A percentile compares a stretch with the other conserved stretches of the same genome.
Evolutionary conservation across 2,888 invertebrate genomes (phyloP).

Genomic region (Xestia xanthographa): DNA sequence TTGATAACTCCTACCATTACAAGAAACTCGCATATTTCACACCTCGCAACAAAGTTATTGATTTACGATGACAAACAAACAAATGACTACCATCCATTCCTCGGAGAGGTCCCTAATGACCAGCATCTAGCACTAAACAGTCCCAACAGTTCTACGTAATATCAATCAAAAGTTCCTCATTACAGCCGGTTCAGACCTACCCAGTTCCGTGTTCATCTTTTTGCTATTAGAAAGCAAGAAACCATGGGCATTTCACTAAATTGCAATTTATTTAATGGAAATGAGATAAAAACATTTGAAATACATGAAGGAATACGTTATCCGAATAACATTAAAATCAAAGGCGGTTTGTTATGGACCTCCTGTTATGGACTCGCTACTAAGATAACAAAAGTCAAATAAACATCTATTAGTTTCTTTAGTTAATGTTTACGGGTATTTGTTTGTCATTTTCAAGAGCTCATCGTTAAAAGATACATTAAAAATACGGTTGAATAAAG

Average conservation of each 20-base stretch:
- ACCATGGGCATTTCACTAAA: constrained; percentile 58
- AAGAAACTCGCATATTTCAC: constrained; percentile 24
- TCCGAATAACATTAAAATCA: constrained; percentile 39
- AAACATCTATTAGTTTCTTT: constrained; percentile 19
- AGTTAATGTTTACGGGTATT: not conserved
- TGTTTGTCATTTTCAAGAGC: not conserved
- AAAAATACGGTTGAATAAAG: constrained; percentile 2
- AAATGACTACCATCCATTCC: constrained; percentile 48
- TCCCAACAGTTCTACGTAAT: constrained; percentile 51
- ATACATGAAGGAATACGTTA: constrained; percentile 32
- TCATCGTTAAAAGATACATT: not conserved
- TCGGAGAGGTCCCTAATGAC: constrained; percentile 32
- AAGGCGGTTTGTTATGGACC: constrained; percentile 19
- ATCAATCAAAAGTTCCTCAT: constrained; percentile 69
- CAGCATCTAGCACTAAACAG: constrained; percentile 29
- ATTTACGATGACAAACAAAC: constrained; percentile 50
- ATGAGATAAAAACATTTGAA: constrained; percentile 47
- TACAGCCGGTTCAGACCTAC: constrained; percentile 57
- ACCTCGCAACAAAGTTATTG: constrained; percentile 40
- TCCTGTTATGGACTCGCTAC: constrained; percentile 5
- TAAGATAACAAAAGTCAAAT: constrained; percentile 13
- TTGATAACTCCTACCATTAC: constrained; percentile 2
- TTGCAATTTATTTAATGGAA: constrained; percentile 62
- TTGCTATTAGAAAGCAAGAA: constrained; percentile 67
- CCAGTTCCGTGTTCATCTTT: constrained; percentile 67